Evolutionary conservation across 2,888 invertebrate species (phyloP).

Genomic region (Halocaridina rubra): DNA sequence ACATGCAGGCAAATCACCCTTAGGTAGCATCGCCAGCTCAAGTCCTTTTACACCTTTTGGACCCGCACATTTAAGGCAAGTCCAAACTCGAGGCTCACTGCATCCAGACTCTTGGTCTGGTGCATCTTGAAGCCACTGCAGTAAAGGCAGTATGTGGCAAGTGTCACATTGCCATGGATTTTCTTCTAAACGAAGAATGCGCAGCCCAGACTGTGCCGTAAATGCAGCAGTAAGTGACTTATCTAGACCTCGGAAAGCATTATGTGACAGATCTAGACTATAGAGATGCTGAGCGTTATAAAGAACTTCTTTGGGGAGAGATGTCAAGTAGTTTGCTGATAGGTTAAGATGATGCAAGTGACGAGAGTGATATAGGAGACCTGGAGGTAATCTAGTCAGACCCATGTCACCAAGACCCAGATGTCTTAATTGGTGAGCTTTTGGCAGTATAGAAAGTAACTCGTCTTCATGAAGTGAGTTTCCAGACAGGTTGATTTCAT

Average conservation of each 20-base stretch:
- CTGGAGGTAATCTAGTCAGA: conserved; percentile 48
- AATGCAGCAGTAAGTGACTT: conserved; percentile 58
- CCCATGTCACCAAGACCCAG: conserved; percentile 62
- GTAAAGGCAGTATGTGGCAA: conserved; percentile 65
- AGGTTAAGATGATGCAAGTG: conserved; percentile 65
- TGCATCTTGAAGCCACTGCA: conserved; percentile 65
- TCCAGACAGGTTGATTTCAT: conserved; percentile 58
- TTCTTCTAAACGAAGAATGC: conserved; percentile 64
- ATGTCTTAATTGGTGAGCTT: conserved; percentile 29
- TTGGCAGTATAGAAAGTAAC: conserved; percentile 39
- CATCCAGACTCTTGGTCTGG: conserved; percentile 64
- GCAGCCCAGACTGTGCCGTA: conserved; percentile 59
- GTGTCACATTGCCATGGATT: conserved; percentile 66
- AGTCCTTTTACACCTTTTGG: conserved; percentile 39
- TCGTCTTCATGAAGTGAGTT: conserved; percentile 54
- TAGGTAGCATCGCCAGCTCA: conserved; percentile 40
- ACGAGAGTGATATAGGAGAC: conserved; percentile 45
- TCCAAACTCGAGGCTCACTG: conserved; percentile 50
- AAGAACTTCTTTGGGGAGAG: conserved; percentile 64
- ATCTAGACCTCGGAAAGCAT: conserved; percentile 65
- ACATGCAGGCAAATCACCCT: conserved; percentile 49
- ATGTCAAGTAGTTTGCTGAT: conserved; percentile 65
- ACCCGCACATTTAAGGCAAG: conserved; percentile 40
- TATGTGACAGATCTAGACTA: conserved; percentile 65
- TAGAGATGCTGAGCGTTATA: conserved; percentile 64